Percentiles rank a stretch among this genome's conserved stretches.
These are phyloP conservation scores for Nomada lathburiana DNA, from an alignment of 2,888 invertebrate genomes.

Conservation along the genomic window DNA sequence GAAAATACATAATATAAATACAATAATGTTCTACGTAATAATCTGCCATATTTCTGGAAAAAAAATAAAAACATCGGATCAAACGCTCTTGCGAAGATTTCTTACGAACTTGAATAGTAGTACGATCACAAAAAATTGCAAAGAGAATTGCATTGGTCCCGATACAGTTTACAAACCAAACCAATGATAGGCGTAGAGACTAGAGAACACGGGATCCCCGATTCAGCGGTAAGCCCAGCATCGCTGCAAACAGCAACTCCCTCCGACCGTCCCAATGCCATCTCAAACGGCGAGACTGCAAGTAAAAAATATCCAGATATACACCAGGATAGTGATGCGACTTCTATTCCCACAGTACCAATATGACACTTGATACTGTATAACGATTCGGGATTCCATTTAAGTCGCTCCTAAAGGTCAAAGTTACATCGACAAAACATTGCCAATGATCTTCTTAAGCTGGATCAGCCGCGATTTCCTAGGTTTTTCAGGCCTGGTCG, in stretches of 20 bases:
- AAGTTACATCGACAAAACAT: neutral
- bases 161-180: conserved; percentile 83
- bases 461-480: neutral
- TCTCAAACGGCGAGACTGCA: conserved; percentile 82
- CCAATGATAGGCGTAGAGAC: conserved; percentile 75
- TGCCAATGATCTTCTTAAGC: conserved; percentile 1
- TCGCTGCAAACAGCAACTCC: conserved; percentile 71
- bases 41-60: conserved; percentile 33
- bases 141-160: conserved; percentile 70
- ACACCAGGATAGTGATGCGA: conserved; percentile 74
- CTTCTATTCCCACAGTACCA: conserved; percentile 56
- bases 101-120: conserved; percentile 4
- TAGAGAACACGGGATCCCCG: conserved; percentile 61
- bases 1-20: conserved; percentile 7
- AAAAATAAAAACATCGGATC: conserved; percentile 35
- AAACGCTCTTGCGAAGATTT: conserved; percentile 17
- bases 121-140: conserved; percentile 35
- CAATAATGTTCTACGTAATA: conserved; percentile 16
- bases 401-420: conserved; percentile 6
- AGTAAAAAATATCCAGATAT: conserved; percentile 82
- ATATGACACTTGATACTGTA: conserved; percentile 1
- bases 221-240: conserved; percentile 64
- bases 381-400: conserved; percentile 13
- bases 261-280: conserved; percentile 76
- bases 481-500: conserved; percentile 54